These are phyloP conservation scores for Pseudorhombus dupliciocellatus DNA, from an alignment of 2,113 vertebrate species.

Conservation along the genomic window DNA sequence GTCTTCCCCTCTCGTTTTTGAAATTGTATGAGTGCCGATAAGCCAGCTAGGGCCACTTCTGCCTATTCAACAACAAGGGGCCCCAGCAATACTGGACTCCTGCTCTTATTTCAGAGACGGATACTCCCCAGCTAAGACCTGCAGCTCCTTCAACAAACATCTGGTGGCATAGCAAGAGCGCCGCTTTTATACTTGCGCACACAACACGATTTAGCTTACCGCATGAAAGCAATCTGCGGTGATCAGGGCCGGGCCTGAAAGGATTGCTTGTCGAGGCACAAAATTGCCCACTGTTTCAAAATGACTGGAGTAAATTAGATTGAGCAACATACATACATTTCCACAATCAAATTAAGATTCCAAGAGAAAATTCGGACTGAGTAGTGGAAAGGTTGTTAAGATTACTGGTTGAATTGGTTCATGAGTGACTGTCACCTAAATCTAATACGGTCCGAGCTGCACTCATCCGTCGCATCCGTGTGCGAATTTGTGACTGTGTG, in stretches of 20 bases:
- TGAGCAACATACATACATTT: constrained; percentile 72
- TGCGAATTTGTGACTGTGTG: neutral
- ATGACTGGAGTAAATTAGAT: constrained; percentile 67
- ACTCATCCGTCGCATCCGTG: constrained; percentile 19
- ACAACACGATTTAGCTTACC: constrained; percentile 62
- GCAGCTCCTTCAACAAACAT: constrained; percentile 45
- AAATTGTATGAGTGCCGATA: constrained; percentile 60
- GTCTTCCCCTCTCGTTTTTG: constrained; percentile 37
- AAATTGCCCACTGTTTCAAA: constrained; percentile 65
- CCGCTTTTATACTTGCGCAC: constrained; percentile 54
- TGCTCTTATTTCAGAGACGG: constrained; percentile 51
- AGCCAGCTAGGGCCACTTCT: constrained; percentile 57
- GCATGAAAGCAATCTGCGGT: constrained; percentile 59
- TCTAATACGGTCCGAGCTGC: constrained; percentile 62
- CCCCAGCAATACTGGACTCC: constrained; percentile 43
- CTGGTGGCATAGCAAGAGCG: constrained; percentile 55
- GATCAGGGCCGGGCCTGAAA: constrained; percentile 37
- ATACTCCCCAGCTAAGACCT: constrained; percentile 40
- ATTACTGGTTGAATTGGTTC: constrained; percentile 72
- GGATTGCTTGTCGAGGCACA: constrained; percentile 65
- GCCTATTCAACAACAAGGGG: constrained; percentile 48
- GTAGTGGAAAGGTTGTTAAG: constrained; percentile 68
- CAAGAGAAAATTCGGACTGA: constrained; percentile 60
- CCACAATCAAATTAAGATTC: constrained; percentile 73
- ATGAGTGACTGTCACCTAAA: constrained; percentile 71